These are phyloP conservation scores for Clinocottus analis DNA, from an alignment of 2,113 vertebrate genomes.

Conservation along the genomic window DNA sequence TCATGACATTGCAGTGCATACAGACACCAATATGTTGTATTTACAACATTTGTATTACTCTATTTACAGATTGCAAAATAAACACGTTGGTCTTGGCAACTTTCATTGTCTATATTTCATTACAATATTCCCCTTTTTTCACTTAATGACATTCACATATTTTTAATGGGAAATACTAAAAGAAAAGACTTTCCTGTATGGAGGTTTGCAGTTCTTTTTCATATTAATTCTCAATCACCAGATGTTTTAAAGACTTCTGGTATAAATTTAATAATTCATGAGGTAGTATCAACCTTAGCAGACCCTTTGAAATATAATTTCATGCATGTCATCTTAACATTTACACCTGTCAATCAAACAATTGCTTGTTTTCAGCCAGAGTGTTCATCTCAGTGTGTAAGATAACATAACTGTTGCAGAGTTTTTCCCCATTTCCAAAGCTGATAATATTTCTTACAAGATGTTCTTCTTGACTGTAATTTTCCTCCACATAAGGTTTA, in stretches of 20 bases:
- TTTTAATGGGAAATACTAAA: neutral
- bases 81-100: neutral
- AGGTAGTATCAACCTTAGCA: neutral
- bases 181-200: neutral
- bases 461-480: conserved; percentile 58
- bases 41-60: neutral
- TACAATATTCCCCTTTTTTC: neutral
- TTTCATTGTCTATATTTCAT: neutral
- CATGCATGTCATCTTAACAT: conserved; percentile 5
- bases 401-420: conserved; percentile 15
- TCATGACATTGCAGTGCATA: neutral
- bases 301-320: conserved; percentile 6
- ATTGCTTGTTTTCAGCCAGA: neutral
- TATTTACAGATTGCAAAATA: neutral
- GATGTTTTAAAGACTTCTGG: neutral
- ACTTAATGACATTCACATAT: conserved; percentile 8
- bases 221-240: neutral
- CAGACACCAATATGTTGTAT: neutral
- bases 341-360: conserved; percentile 11
- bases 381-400: conserved; percentile 10
- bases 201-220: too few relatives aligned
- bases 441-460: conserved; percentile 33
- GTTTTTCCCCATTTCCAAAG: conserved; percentile 29
- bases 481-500: conserved; percentile 71
- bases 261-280: neutral